These are phyloP conservation scores for Pachyuromys duprasi DNA, from an alignment of 2,797 vertebrate genomes.

Conservation along the genomic window DNA sequence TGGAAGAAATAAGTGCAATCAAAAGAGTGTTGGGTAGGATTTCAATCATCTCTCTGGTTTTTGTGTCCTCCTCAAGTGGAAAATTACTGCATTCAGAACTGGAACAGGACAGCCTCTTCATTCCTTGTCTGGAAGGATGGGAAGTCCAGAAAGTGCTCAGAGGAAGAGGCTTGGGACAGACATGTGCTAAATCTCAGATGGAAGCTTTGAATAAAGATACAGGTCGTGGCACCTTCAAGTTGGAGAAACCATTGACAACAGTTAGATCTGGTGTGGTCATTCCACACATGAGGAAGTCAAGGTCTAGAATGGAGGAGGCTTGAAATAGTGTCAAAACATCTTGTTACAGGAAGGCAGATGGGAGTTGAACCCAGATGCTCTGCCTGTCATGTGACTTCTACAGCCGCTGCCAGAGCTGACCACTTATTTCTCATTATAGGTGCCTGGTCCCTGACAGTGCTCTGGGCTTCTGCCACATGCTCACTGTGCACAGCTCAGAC, in stretches of 20 bases:
- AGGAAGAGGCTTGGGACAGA: neutral
- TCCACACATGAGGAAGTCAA: conserved; percentile 16
- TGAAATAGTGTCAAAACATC: neutral
- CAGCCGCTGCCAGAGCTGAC: conserved; percentile 32
- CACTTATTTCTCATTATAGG: conserved; percentile 30
- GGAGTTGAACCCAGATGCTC: neutral
- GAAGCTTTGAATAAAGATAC: neutral
- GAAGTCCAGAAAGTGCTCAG: neutral
- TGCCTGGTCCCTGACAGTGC: neutral
- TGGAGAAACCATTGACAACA: neutral
- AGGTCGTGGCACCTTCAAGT: neutral
- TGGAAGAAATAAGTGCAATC: neutral
- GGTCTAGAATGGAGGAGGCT: neutral
- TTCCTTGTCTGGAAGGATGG: neutral
- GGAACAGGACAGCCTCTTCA: neutral
- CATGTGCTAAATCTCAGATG: neutral
- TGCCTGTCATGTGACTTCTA: neutral
- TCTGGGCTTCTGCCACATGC: conserved; percentile 5
- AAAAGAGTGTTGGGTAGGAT: neutral
- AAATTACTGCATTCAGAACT: neutral
- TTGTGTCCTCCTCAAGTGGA: neutral
- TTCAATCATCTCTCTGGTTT: neutral
- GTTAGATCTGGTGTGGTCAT: neutral
- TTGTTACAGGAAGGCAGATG: neutral
- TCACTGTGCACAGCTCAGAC: neutral